Evolutionary conservation across 2,888 invertebrate species (phyloP).

Genomic region (Tipula vernalis): DNA sequence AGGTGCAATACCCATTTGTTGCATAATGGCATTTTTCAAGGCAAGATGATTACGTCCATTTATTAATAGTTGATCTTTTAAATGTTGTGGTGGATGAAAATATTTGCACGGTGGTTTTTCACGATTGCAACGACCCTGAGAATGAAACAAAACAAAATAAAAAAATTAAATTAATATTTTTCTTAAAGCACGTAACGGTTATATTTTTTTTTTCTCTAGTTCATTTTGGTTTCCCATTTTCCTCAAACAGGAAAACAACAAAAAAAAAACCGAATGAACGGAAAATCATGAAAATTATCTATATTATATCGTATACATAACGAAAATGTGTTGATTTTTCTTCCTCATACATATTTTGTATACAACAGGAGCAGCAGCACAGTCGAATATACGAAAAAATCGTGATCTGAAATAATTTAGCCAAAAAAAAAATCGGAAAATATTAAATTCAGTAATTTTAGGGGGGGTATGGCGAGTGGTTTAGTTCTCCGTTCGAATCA

Average conservation of each 20-base stretch:
- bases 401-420: not conserved
- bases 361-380: not conserved
- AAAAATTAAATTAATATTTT: not conserved
- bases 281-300: constrained; percentile 4
- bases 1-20: constrained; percentile 88
- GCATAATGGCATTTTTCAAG: constrained; percentile 94
- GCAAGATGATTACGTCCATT: constrained; percentile 99
- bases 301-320: not conserved
- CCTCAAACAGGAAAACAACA: not conserved
- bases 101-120: constrained; percentile 99
- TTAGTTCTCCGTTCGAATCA: not conserved
- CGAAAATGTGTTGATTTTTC: not conserved
- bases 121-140: constrained; percentile 98
- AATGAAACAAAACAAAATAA: constrained; percentile 21
- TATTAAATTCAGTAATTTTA: not conserved
- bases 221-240: not conserved
- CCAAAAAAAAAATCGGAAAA: not conserved
- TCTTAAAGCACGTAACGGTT: not conserved
- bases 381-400: not conserved
- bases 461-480: not conserved
- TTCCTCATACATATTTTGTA: not conserved
- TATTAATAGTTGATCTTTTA: constrained; percentile 99
- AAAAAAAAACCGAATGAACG: not conserved
- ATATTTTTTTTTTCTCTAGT: not conserved
- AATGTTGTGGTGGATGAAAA: constrained; percentile 99